Percentiles rank a stretch among this genome's conserved stretches.
Conservation (phyloP, 2,113 vertebrate species). For the Anas platyrhynchos region DNA sequence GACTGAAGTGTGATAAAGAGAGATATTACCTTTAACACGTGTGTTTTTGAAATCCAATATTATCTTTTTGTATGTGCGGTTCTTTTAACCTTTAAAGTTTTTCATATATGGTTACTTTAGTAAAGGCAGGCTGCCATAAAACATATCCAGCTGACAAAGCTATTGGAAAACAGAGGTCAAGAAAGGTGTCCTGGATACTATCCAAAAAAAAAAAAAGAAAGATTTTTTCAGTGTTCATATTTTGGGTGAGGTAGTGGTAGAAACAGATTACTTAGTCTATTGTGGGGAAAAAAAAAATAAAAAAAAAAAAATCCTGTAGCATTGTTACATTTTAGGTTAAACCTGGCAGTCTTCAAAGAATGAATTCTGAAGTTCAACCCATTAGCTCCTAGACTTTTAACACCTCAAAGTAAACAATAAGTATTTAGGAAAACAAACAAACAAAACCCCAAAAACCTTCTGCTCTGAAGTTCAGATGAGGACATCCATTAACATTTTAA, state of each 20-base stretch:
- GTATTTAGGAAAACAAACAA: neutral
- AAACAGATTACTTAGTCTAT: neutral
- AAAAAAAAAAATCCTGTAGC: neutral
- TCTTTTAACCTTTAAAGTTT: neutral
- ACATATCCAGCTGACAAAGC: neutral
- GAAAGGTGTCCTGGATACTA: neutral
- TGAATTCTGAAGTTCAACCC: neutral
- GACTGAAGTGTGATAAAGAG: neutral
- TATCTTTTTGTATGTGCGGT: neutral
- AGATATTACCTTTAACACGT: neutral
- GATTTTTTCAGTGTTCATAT: neutral
- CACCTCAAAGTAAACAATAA: neutral
- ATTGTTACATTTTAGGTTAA: neutral
- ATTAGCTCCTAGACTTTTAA: neutral
- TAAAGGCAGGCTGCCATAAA: neutral
- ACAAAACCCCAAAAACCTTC: too few species aligned
- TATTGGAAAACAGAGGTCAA: neutral
- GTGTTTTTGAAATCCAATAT: conserved; percentile 4
- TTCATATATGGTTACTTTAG: neutral
- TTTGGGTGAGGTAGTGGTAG: neutral
- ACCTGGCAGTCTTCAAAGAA: neutral
- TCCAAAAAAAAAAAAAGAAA: neutral
- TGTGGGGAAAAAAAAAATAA: neutral
- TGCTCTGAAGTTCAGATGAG: neutral
- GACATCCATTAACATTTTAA: neutral